Conservation (phyloP, 2,113 vertebrate species). For the Notothenia rossii region DNA sequence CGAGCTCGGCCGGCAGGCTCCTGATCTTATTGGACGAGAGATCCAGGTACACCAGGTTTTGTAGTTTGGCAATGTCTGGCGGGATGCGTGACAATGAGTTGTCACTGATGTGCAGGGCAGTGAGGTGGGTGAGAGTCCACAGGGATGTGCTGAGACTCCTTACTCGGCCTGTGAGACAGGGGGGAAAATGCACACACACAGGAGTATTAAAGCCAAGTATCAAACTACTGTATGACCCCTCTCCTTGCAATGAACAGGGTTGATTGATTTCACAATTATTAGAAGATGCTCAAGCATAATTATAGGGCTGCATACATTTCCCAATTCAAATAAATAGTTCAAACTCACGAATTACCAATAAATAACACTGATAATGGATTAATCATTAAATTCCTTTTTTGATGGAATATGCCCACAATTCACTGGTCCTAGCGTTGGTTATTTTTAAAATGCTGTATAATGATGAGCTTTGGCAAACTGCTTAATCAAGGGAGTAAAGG, state of each 20-base stretch:
- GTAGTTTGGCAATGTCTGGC: slow-evolving; percentile 99
- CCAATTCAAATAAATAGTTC: background rate
- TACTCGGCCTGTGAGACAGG: slow-evolving; percentile 88
- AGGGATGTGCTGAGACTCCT: slow-evolving; percentile 95
- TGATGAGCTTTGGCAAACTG: background rate
- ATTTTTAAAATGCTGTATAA: background rate
- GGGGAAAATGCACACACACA: background rate
- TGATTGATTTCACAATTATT: background rate
- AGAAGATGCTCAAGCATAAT: background rate
- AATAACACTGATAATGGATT: background rate
- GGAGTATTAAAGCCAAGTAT: background rate
- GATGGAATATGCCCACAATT: background rate
- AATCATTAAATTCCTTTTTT: background rate
- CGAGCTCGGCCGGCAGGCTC: slow-evolving; percentile 98
- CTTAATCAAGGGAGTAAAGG: background rate
- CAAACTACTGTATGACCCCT: too few species aligned
- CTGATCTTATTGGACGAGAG: slow-evolving; percentile 98
- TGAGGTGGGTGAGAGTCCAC: slow-evolving; percentile 98
- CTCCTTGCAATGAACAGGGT: background rate
- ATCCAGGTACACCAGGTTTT: slow-evolving; percentile 98
- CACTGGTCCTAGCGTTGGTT: background rate
- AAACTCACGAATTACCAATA: background rate
- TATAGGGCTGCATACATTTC: background rate
- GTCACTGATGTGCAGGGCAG: slow-evolving; percentile 98
- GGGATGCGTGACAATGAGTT: slow-evolving; percentile 98